Percentiles rank a stretch among this genome's conserved stretches.
Evolutionary conservation across 92 coral and sea anemone species (phyloP).

Genomic region (Metridium senile): DNA sequence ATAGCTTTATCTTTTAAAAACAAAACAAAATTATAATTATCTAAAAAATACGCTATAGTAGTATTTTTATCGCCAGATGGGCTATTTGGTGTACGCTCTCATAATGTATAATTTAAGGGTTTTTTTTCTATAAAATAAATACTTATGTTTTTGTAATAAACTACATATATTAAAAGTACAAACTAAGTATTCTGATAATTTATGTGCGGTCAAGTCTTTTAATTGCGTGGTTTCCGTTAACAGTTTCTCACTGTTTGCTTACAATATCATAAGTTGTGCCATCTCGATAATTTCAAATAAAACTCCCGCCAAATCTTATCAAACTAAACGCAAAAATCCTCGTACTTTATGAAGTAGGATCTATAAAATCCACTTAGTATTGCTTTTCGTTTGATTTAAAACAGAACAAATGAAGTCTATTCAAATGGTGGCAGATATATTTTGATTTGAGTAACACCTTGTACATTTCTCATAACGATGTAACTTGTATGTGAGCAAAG

Average conservation of each 20-base stretch:
- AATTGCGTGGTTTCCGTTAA: background rate
- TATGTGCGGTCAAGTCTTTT: background rate
- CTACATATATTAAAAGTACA: background rate
- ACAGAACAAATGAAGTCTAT: background rate
- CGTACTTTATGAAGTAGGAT: background rate
- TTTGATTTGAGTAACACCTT: background rate
- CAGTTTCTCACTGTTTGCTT: background rate
- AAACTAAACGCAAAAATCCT: background rate
- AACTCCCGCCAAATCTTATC: background rate
- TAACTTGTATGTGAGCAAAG: background rate
- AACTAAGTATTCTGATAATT: background rate
- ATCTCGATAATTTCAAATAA: background rate
- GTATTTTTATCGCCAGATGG: too few species aligned
- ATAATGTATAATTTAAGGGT: too few species aligned
- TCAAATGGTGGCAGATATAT: background rate
- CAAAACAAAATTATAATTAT: too few species aligned
- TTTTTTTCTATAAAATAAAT: too few species aligned
- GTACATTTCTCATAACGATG: background rate
- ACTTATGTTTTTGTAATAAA: background rate
- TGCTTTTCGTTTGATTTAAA: background rate
- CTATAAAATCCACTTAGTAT: background rate
- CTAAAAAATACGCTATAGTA: too few species aligned
- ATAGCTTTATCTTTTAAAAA: too few species aligned
- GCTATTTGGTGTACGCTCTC: too few species aligned
- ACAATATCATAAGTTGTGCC: background rate